phyloP scores from a whole-genome alignment of 2,797 vertebrate species.

The Falco berigora region DNA sequence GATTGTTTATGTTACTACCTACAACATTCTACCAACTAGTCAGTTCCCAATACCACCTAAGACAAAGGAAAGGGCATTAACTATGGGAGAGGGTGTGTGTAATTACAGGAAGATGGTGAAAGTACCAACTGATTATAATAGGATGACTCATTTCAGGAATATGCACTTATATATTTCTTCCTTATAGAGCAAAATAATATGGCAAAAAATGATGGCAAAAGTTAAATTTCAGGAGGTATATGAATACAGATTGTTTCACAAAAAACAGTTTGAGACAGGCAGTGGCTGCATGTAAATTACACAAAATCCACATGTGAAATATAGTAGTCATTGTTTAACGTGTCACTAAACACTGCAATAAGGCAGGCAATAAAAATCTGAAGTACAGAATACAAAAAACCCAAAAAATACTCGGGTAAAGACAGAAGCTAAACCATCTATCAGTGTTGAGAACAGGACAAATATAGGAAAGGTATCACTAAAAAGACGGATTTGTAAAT shows the following conservation, averaged over 20 bases:
- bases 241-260: neutral
- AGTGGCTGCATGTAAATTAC: neutral
- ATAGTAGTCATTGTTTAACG: neutral
- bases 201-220: neutral
- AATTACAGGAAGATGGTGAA: neutral
- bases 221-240: neutral
- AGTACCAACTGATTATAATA: neutral
- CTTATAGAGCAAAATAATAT: neutral
- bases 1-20: neutral
- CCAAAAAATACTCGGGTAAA: neutral
- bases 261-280: neutral
- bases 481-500: neutral
- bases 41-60: neutral
- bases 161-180: neutral
- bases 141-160: rapidly evolving
- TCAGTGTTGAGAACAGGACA: neutral
- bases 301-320: neutral
- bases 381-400: neutral
- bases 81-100: rapidly evolving
- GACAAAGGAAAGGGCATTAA: neutral
- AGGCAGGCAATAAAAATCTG: neutral
- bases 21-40: neutral
- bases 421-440: neutral
- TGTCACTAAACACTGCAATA: neutral
- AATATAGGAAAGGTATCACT: rapidly evolving